A percentile compares a stretch with the other conserved stretches of the same genome.
Evolutionary conservation across 2,797 vertebrate genomes (phyloP).

Genomic region (Sebastolobus altivelis): DNA sequence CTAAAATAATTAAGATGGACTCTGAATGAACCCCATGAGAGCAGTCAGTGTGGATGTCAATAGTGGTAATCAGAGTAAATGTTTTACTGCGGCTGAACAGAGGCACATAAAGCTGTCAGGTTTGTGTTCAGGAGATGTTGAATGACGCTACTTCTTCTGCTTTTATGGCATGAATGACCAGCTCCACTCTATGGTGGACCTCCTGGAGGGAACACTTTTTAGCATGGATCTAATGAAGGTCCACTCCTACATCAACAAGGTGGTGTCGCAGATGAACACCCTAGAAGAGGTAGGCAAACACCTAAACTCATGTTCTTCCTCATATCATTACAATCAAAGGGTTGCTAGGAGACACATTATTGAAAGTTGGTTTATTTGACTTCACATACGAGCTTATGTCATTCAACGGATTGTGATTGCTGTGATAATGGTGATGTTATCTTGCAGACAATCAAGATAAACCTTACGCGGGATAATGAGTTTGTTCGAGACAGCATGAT

Average conservation of each 20-base stretch:
- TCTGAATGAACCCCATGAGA: constrained; percentile 13
- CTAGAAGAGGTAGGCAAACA: constrained; percentile 92
- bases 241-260: constrained; percentile 94
- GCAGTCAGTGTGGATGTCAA: constrained; percentile 21
- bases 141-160: constrained; percentile 42
- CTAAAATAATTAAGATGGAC: background rate
- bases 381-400: background rate
- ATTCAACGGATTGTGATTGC: background rate
- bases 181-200: constrained; percentile 97
- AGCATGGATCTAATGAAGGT: constrained; percentile 98
- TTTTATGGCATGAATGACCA: constrained; percentile 72
- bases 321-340: background rate
- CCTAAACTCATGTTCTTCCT: background rate
- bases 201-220: constrained; percentile 95
- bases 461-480: constrained; percentile 93
- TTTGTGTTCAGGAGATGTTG: constrained; percentile 13
- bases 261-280: constrained; percentile 94
- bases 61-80: constrained; percentile 40
- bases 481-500: constrained; percentile 92
- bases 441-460: constrained; percentile 94
- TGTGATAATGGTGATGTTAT: background rate
- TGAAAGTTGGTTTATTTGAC: background rate
- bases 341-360: background rate
- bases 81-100: constrained; percentile 28
- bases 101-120: constrained; percentile 47